A percentile compares a stretch with the other conserved stretches of the same genome.
Evolutionary conservation across 1,140 invertebrate genomes (phyloP).

Genomic region (Drosophila ananassae): DNA sequence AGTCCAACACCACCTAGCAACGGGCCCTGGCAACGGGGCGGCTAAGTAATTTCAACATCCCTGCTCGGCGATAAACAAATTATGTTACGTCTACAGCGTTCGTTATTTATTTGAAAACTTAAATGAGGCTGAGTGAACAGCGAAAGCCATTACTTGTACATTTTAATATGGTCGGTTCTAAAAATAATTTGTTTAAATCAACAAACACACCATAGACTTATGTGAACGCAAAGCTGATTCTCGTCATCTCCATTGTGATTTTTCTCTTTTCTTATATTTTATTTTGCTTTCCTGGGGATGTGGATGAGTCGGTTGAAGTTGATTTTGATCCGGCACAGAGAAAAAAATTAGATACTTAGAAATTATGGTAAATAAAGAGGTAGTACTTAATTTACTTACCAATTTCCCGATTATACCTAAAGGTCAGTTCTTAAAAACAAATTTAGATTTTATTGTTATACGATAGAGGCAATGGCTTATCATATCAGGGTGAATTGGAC

Average conservation of each 20-base stretch:
- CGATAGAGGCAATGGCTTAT: neutral
- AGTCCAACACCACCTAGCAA: neutral
- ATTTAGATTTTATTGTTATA: neutral
- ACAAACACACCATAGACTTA: conserved; percentile 50
- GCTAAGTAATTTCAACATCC: conserved; percentile 32
- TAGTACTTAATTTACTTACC: neutral
- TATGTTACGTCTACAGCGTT: conserved; percentile 45
- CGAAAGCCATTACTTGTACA: conserved; percentile 74
- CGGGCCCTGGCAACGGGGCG: conserved; percentile 31
- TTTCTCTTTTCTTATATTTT: neutral
- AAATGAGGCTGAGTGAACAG: conserved; percentile 51
- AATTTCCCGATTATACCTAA: neutral
- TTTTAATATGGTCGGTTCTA: conserved; percentile 72
- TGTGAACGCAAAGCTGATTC: conserved; percentile 33
- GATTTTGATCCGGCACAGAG: conserved; percentile 17
- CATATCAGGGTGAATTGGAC: neutral
- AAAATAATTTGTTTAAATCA: conserved; percentile 74
- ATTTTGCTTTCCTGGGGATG: conserved; percentile 8
- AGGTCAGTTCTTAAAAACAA: neutral
- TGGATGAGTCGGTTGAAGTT: conserved; percentile 11
- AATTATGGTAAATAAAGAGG: no score
- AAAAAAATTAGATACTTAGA: conserved; percentile 3
- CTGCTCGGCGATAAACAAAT: conserved; percentile 45
- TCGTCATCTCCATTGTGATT: conserved; percentile 34
- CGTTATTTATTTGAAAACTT: conserved; percentile 64